Percentiles rank a stretch among this genome's conserved stretches.
Conservation (phyloP, 2,113 vertebrate genomes). For the Mirounga angustirostris region DNA sequence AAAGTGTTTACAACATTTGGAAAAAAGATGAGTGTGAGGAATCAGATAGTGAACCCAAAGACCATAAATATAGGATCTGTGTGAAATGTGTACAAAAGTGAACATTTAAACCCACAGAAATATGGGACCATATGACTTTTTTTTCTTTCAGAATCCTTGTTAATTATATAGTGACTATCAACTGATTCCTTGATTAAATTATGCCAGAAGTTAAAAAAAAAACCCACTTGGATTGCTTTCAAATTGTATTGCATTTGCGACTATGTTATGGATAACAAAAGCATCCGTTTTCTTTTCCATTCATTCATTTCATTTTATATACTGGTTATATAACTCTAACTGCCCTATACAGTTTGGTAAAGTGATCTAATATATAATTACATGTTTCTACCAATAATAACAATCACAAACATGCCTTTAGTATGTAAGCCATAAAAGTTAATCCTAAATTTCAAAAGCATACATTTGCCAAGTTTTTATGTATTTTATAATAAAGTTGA, state of each 20-base stretch:
- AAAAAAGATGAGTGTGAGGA: constrained; percentile 3
- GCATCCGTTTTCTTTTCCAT: background rate
- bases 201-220: background rate
- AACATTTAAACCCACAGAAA: constrained; percentile 19
- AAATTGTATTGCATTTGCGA: background rate
- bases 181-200: background rate
- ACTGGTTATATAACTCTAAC: background rate
- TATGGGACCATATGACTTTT: background rate
- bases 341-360: background rate
- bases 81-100: constrained; percentile 34
- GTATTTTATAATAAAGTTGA: constrained; percentile 7
- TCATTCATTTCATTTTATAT: background rate
- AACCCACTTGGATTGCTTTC: background rate
- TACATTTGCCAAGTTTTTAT: background rate
- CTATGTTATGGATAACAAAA: background rate
- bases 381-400: background rate
- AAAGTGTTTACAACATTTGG: constrained; percentile 58
- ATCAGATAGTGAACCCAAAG: background rate
- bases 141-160: background rate
- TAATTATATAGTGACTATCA: background rate
- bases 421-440: background rate
- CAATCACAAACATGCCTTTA: background rate
- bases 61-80: background rate
- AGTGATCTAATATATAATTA: background rate
- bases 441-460: background rate